Conservation (phyloP, 2,113 vertebrate genomes). For the Aldabrachelys gigantea region DNA sequence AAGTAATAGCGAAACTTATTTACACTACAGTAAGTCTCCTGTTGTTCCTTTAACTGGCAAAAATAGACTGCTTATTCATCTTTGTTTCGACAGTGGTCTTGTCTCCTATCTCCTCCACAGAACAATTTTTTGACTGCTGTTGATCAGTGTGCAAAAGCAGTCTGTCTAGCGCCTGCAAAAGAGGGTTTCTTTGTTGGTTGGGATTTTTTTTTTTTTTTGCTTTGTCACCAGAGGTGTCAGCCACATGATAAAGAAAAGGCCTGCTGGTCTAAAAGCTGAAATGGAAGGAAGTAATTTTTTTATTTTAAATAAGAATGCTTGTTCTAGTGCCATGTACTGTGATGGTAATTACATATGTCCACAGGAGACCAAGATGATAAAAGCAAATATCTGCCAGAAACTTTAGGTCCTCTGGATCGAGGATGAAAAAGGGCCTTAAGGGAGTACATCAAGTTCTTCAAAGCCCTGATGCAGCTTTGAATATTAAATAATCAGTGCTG, state of each 20-base stretch:
- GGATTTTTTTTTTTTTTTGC: background rate
- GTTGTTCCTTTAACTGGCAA: slow-evolving; percentile 21
- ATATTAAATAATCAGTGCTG: slow-evolving; percentile 11
- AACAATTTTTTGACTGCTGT: background rate
- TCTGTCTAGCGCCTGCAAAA: background rate
- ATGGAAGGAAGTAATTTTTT: slow-evolving; percentile 7
- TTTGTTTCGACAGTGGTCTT: background rate
- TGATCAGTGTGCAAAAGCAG: background rate
- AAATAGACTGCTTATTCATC: slow-evolving; percentile 1
- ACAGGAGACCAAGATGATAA: slow-evolving; percentile 25
- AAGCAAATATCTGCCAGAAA: slow-evolving; percentile 39
- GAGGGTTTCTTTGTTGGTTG: background rate
- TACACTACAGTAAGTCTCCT: background rate
- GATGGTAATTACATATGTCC: background rate
- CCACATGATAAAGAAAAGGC: background rate
- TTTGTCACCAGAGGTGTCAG: background rate
- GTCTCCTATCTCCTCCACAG: background rate
- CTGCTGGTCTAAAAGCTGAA: background rate
- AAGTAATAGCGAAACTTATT: background rate
- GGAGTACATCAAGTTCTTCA: slow-evolving; percentile 28
- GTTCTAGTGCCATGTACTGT: background rate
- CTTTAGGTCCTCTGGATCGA: slow-evolving; percentile 16
- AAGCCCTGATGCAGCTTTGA: slow-evolving; percentile 35
- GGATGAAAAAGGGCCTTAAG: slow-evolving; percentile 23
- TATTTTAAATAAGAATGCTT: background rate